phyloP scores from a whole-genome alignment of 2,797 vertebrate species.

The Champsocephalus esox region DNA sequence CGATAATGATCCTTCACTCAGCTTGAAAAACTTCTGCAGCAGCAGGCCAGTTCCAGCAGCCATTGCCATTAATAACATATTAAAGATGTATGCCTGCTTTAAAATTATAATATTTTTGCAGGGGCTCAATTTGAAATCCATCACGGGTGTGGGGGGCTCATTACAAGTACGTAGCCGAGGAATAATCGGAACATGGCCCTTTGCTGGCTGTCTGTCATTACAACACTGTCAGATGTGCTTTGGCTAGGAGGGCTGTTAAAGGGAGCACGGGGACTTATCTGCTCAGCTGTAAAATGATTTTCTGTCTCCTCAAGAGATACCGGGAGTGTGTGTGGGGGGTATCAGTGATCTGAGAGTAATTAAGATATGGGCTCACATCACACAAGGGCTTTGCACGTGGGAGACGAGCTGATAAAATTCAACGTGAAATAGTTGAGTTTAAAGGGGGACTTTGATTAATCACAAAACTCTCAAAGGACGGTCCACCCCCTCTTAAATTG shows the following conservation, averaged over 20 bases:
- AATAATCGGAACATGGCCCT: conserved; percentile 72
- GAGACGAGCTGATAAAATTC: conserved; percentile 78
- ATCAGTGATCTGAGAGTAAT: conserved; percentile 84
- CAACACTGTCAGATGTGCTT: conserved; percentile 75
- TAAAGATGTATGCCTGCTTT: conserved; percentile 67
- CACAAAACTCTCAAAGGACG: conserved; percentile 76
- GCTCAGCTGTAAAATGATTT: conserved; percentile 86
- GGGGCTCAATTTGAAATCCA: conserved; percentile 75
- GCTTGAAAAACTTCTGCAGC: conserved; percentile 63
- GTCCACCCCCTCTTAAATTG: conserved; percentile 65
- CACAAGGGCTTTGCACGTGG: conserved; percentile 73
- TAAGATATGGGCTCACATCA: conserved; percentile 83
- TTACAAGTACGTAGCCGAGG: conserved; percentile 66
- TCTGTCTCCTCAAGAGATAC: conserved; percentile 78
- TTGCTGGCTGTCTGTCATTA: conserved; percentile 77
- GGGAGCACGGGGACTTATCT: conserved; percentile 81
- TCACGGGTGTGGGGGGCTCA: conserved; percentile 57
- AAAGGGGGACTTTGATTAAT: conserved; percentile 82
- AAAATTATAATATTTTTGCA: conserved; percentile 73
- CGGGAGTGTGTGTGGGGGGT: conserved; percentile 64
- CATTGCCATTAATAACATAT: conserved; percentile 72
- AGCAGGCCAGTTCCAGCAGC: conserved; percentile 46
- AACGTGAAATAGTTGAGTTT: conserved; percentile 77
- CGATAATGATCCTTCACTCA: conserved; percentile 72
- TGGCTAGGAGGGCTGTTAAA: conserved; percentile 66